Conservation (phyloP, 37 sponge, comb jelly and placozoan species). For the Chondrilla cf. caribensis region DNA sequence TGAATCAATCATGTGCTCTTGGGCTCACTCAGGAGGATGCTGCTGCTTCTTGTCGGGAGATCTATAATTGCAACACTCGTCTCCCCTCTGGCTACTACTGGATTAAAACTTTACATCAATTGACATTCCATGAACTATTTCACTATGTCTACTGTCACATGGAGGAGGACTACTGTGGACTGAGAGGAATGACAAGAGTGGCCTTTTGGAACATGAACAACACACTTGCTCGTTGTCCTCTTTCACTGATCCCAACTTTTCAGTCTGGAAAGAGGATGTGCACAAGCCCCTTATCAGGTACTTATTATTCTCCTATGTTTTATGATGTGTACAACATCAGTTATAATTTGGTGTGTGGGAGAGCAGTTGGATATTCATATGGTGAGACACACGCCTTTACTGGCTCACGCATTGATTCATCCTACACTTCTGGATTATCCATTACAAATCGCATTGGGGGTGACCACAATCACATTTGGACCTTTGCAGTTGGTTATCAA, state of each 20-base stretch:
- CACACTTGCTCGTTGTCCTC: background rate
- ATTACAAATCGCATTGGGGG: background rate
- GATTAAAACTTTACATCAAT: background rate
- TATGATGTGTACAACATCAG: background rate
- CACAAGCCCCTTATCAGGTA: too few species aligned
- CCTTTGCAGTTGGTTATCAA: slow-evolving; percentile 7
- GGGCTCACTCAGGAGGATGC: too few species aligned
- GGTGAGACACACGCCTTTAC: background rate
- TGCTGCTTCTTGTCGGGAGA: too few species aligned
- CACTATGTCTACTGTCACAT: too few species aligned
- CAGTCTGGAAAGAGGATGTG: background rate
- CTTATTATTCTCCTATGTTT: background rate
- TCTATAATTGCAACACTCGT: too few species aligned
- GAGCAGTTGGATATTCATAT: slow-evolving; percentile 5
- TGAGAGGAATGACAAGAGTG: background rate
- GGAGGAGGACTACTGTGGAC: background rate
- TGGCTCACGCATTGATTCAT: background rate
- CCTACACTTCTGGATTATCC: background rate
- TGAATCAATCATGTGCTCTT: too few species aligned
- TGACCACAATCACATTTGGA: background rate
- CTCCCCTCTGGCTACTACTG: too few species aligned
- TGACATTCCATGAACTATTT: background rate
- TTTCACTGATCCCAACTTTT: background rate
- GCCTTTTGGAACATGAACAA: background rate
- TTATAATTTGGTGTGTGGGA: background rate